A percentile compares a stretch with the other conserved stretches of the same genome.
Conservation (phyloP, 2,888 invertebrate genomes). For the Cephus runcator region DNA sequence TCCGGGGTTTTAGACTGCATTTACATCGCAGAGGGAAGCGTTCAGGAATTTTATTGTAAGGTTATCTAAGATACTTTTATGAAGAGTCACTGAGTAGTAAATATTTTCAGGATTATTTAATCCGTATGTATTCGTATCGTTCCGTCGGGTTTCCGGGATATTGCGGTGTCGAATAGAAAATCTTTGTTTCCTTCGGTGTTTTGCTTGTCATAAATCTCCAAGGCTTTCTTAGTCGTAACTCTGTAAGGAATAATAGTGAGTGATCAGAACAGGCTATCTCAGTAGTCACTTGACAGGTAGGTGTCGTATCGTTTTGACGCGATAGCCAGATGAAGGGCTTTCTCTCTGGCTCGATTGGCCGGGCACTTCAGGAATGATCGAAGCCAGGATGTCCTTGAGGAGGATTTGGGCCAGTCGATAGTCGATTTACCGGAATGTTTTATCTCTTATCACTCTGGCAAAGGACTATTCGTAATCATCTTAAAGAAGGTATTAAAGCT, state of each 20-base stretch:
- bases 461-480: neutral
- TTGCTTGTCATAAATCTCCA: neutral
- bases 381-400: constrained; percentile 23
- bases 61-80: neutral
- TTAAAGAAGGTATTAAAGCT: neutral
- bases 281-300: neutral
- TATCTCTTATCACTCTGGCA: neutral
- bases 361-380: constrained; percentile 23
- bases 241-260: neutral
- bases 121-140: neutral
- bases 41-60: neutral
- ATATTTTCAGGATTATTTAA: neutral
- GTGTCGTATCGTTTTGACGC: neutral
- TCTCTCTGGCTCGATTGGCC: constrained; percentile 7
- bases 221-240: neutral
- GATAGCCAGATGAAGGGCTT: neutral
- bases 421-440: constrained; percentile 14
- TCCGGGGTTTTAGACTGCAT: neutral
- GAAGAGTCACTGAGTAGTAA: neutral
- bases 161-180: neutral
- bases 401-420: constrained; percentile 38
- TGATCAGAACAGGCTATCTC: neutral
- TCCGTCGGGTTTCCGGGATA: neutral
- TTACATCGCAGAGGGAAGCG: neutral
- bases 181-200: neutral